phyloP scores from a whole-genome alignment of 2,113 vertebrate species.

The Zingel zingel region DNA sequence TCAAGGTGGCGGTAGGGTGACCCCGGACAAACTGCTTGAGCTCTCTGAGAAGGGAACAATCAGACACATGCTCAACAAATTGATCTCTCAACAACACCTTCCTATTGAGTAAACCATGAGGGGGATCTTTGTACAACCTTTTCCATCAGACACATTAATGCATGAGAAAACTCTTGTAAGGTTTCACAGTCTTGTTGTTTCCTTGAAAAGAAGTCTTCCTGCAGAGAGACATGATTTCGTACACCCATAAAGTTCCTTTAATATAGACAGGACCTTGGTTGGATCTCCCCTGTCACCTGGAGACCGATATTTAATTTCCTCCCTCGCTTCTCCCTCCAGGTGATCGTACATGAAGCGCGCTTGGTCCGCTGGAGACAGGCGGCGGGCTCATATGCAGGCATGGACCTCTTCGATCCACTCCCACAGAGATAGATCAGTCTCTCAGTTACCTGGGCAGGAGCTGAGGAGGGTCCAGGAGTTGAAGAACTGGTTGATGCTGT shows the following conservation, averaged over 20 bases:
- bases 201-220: constrained; percentile 20
- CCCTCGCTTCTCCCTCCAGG: constrained; percentile 14
- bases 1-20: constrained; percentile 3
- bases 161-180: neutral
- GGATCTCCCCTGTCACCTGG: constrained; percentile 9
- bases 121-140: neutral
- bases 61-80: neutral
- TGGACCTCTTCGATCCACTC: constrained; percentile 25
- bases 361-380: constrained; percentile 1
- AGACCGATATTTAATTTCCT: constrained; percentile 26
- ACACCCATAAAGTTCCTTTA: constrained; percentile 13
- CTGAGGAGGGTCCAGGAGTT: neutral
- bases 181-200: constrained; percentile 35
- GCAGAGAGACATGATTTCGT: constrained; percentile 26
- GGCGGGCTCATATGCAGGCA: neutral
- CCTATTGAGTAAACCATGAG: neutral
- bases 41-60: neutral
- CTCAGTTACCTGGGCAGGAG: neutral
- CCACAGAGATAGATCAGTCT: neutral
- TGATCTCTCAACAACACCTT: neutral
- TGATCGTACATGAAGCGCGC: constrained; percentile 27
- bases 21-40: neutral
- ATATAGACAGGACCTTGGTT: constrained; percentile 1
- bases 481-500: neutral
- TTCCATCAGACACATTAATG: too few relatives aligned